These are phyloP conservation scores for Stenichneumon culpator DNA, from an alignment of 2,888 invertebrate genomes.

Conservation along the genomic window DNA sequence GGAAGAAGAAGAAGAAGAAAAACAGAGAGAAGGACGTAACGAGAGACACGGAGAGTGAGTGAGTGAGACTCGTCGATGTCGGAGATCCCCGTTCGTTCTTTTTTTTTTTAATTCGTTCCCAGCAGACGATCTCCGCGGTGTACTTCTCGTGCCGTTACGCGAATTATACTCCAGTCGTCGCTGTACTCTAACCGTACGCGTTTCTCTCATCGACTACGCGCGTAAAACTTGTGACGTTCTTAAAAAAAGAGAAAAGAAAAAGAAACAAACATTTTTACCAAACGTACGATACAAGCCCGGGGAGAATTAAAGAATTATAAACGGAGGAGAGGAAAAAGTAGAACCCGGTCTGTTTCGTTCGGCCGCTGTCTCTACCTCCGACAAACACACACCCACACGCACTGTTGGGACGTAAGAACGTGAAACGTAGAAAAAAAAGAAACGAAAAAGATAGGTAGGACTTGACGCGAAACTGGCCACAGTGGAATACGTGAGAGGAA, in stretches of 20 bases:
- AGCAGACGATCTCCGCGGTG: conserved; percentile 36
- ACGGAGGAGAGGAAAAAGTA: background rate
- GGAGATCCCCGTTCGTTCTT: background rate
- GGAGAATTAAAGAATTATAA: background rate
- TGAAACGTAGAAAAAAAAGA: conserved; percentile 55
- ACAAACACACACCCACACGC: conserved; percentile 14
- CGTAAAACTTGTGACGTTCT: conserved; percentile 1
- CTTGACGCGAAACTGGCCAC: background rate
- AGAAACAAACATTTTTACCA: background rate
- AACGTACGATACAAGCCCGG: background rate
- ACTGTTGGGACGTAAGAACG: conserved; percentile 22
- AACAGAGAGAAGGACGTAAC: background rate
- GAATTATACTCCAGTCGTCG: background rate
- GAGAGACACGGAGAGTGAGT: background rate
- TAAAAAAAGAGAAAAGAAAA: background rate
- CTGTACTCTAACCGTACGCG: conserved; percentile 1
- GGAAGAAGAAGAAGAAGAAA: background rate
- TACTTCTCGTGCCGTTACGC: background rate
- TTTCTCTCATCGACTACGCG: background rate
- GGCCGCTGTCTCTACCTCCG: conserved; percentile 13
- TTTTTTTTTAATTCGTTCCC: background rate
- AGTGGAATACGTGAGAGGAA: conserved; percentile 11
- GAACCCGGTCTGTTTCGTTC: conserved; percentile 4
- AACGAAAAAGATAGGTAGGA: conserved; percentile 9
- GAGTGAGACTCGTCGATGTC: background rate